Percentiles rank a stretch among this genome's conserved stretches.
Conservation (phyloP, 1,140 invertebrate genomes). For the Microplitis mediator region DNA sequence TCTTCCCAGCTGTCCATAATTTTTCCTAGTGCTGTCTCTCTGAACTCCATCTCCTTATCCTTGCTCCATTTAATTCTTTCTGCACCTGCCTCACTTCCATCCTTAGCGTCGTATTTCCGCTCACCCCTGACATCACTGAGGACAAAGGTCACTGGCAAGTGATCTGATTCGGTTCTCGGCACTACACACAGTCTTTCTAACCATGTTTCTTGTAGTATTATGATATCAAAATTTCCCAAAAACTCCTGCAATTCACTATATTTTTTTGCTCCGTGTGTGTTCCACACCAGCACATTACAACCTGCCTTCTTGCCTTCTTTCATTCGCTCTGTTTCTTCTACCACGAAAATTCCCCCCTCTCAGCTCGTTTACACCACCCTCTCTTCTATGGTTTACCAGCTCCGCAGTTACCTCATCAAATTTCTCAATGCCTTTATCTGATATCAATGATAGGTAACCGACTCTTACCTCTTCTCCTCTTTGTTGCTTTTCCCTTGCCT, state of each 20-base stretch:
- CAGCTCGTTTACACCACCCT: background rate
- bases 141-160: conserved; percentile 6
- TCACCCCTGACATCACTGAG: conserved; percentile 35
- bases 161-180: conserved; percentile 12
- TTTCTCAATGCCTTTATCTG: too few relatives aligned
- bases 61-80: too few relatives aligned
- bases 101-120: conserved; percentile 38
- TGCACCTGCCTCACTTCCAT: conserved; percentile 36
- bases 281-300: conserved; percentile 16
- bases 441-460: too few relatives aligned
- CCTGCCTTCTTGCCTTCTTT: background rate
- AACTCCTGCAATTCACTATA: conserved; percentile 23
- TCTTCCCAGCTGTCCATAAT: too few relatives aligned
- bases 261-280: conserved; percentile 12
- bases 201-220: conserved; percentile 32
- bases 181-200: background rate
- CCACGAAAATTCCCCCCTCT: background rate
- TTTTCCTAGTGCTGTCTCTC: too few relatives aligned
- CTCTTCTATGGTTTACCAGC: conserved; percentile 6
- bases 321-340: background rate
- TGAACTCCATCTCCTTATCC: too few relatives aligned
- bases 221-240: conserved; percentile 15
- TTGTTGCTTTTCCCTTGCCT: too few relatives aligned
- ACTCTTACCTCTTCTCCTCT: too few relatives aligned
- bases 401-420: too few relatives aligned